phyloP scores from a whole-genome alignment of 2,888 invertebrate species.

The Agrilus cyanescens region DNA sequence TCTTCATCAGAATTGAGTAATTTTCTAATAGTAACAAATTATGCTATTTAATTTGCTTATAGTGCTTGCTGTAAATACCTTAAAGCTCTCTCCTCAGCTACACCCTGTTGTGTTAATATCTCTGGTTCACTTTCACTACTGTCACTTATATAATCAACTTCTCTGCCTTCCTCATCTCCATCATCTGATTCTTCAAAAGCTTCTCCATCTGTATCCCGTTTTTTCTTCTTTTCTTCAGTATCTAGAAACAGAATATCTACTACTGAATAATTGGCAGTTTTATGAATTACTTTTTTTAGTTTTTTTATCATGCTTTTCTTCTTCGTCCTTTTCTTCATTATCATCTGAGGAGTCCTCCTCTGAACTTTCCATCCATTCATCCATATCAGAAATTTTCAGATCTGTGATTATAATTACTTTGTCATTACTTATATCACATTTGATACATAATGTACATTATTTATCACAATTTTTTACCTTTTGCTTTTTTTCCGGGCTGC shows the following conservation, averaged over 20 bases:
- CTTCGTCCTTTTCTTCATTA: conserved; percentile 51
- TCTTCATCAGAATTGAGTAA: conserved; percentile 74
- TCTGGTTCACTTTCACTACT: conserved; percentile 66
- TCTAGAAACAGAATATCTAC: conserved; percentile 9
- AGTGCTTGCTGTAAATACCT: conserved; percentile 29
- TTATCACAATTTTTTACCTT: conserved; percentile 28
- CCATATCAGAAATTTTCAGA: conserved; percentile 85
- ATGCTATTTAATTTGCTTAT: neutral
- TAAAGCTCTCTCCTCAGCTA: conserved; percentile 59
- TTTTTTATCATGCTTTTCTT: conserved; percentile 52
- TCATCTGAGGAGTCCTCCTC: conserved; percentile 71
- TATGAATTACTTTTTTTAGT: conserved; percentile 20
- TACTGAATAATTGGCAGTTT: conserved; percentile 4
- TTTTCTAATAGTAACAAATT: conserved; percentile 7
- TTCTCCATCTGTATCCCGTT: conserved; percentile 74
- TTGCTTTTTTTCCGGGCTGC: conserved; percentile 43
- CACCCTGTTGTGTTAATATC: conserved; percentile 62
- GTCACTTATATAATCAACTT: conserved; percentile 86
- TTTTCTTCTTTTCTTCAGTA: conserved; percentile 52
- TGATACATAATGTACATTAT: neutral
- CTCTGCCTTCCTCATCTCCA: conserved; percentile 90
- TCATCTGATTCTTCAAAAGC: conserved; percentile 95
- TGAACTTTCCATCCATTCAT: conserved; percentile 76
- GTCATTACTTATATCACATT: no score
- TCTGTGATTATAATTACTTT: no score